Evolutionary conservation across 1,140 invertebrate genomes (phyloP).

Genomic region (Drosophila asahinai): DNA sequence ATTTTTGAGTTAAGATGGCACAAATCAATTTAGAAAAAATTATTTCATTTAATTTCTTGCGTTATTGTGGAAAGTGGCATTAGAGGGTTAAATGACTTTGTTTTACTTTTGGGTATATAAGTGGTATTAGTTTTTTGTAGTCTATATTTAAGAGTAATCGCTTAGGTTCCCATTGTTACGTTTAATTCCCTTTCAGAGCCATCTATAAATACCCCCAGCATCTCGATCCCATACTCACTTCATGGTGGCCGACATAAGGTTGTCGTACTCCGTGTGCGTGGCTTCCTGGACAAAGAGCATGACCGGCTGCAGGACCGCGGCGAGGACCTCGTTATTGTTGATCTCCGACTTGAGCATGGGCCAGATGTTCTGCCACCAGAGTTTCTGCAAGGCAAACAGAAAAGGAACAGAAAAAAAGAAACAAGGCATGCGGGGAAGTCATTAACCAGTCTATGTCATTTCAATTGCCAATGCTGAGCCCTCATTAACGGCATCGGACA

Average conservation of each 20-base stretch:
- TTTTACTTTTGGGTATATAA: background rate
- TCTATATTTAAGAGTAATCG: background rate
- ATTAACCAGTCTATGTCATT: constrained; percentile 52
- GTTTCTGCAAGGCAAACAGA: constrained; percentile 90
- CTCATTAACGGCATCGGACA: constrained; percentile 54
- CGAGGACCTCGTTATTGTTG: constrained; percentile 93
- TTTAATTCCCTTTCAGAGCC: background rate
- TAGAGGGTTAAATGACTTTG: no score
- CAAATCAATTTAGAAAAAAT: no score
- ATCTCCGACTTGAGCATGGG: constrained; percentile 95
- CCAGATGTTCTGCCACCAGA: constrained; percentile 98
- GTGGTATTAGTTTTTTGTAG: background rate
- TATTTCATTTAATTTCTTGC: no score
- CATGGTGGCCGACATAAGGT: constrained; percentile 93
- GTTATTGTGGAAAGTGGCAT: no score
- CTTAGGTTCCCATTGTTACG: background rate
- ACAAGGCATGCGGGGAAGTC: constrained; percentile 23
- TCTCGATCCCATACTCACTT: constrained; percentile 86
- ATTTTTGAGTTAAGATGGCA: no score
- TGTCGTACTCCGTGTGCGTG: constrained; percentile 93
- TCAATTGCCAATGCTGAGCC: constrained; percentile 55
- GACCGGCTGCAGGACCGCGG: constrained; percentile 94
- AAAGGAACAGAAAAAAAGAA: constrained; percentile 41
- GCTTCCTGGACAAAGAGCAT: constrained; percentile 95
- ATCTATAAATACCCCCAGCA: constrained; percentile 20